A percentile compares a stretch with the other conserved stretches of the same genome.
Evolutionary conservation across 2,797 vertebrate genomes (phyloP).

Genomic region (Phataginus tricuspis): DNA sequence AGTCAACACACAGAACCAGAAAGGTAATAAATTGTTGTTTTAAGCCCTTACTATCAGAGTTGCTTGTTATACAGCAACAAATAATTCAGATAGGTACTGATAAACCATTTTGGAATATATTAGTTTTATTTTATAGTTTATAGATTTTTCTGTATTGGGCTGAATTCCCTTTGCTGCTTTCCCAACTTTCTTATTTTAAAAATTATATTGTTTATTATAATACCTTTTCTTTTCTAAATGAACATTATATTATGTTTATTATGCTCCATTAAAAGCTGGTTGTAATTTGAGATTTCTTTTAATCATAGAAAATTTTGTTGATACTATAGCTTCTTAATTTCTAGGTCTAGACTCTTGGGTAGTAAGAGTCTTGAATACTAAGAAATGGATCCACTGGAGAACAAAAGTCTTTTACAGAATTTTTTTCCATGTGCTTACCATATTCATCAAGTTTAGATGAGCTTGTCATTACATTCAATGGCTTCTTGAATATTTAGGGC

Average conservation of each 20-base stretch:
- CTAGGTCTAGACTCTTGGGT: not conserved
- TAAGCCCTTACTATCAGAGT: not conserved
- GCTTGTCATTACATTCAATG: not conserved
- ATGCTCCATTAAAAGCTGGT: not conserved
- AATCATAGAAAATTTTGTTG: not conserved
- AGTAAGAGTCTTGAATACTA: not conserved
- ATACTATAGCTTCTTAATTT: not conserved
- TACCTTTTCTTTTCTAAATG: not conserved
- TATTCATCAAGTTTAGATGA: not conserved
- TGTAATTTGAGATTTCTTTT: not conserved
- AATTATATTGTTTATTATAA: not conserved
- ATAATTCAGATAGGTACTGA: not conserved
- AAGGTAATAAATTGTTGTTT: too few relatives aligned
- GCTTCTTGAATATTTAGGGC: not conserved
- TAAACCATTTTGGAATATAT: not conserved
- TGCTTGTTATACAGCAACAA: not conserved
- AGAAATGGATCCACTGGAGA: not conserved
- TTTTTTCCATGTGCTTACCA: not conserved
- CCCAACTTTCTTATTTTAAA: not conserved
- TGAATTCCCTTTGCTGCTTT: not conserved
- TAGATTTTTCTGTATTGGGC: not conserved
- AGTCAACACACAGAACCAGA: not conserved
- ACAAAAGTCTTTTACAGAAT: not conserved
- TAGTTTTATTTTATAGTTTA: not conserved
- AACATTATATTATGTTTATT: not conserved